Percentiles rank a stretch among this genome's conserved stretches.
These are phyloP conservation scores for Resseliella maxima DNA, from an alignment of 2,888 invertebrate species.

Conservation along the genomic window DNA sequence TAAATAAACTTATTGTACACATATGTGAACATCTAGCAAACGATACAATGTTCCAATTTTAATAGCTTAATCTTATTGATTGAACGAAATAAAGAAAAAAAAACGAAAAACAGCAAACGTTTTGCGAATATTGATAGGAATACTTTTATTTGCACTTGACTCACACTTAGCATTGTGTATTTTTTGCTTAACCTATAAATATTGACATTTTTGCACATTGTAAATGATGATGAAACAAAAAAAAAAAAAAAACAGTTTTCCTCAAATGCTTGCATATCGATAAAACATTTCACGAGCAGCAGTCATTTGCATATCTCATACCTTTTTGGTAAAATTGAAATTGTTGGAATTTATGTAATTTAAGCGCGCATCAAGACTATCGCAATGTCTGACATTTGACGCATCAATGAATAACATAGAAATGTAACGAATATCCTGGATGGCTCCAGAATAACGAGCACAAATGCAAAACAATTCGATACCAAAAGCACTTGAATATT, in stretches of 20 bases:
- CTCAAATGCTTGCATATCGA: neutral
- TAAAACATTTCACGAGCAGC: neutral
- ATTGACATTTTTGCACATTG: neutral
- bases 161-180: neutral
- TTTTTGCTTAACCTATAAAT: neutral
- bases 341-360: neutral
- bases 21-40: neutral
- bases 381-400: neutral
- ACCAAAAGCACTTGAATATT: neutral
- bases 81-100: neutral
- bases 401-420: neutral
- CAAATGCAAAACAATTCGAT: neutral
- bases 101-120: neutral
- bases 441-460: no score
- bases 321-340: neutral
- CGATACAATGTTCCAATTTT: conserved; percentile 1
- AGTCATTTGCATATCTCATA: neutral
- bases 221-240: neutral
- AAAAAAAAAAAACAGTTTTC: neutral
- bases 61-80: conserved; percentile 23
- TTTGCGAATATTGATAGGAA: neutral
- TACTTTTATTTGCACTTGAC: neutral
- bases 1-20: neutral
- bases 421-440: conserved; percentile 29
- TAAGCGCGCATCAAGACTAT: neutral